Evolutionary conservation across 2,888 invertebrate genomes (phyloP).

Genomic region (Hofmannophila pseudospretella): DNA sequence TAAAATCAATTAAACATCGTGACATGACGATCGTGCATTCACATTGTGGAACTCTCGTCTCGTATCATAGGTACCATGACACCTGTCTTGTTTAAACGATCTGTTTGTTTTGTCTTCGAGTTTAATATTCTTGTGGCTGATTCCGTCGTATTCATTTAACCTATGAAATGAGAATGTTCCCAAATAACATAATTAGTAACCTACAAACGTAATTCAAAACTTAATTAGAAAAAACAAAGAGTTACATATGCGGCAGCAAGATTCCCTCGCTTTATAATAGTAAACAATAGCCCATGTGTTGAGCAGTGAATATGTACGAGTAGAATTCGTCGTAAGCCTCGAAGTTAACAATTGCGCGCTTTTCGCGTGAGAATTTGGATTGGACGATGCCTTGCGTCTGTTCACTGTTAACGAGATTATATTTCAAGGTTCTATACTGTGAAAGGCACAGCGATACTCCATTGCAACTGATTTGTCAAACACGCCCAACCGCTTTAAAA

Average conservation of each 20-base stretch:
- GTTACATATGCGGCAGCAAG: neutral
- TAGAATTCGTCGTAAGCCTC: constrained; percentile 30
- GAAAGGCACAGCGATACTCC: constrained; percentile 40
- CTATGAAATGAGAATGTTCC: too few relatives aligned
- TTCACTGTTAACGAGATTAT: constrained; percentile 45
- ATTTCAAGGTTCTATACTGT: constrained; percentile 59
- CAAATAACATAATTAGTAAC: too few relatives aligned
- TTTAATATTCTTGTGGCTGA: too few relatives aligned
- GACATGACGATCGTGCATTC: constrained; percentile 14
- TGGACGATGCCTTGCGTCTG: constrained; percentile 32
- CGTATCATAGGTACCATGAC: too few relatives aligned
- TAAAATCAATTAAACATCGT: constrained; percentile 13
- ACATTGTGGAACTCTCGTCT: neutral
- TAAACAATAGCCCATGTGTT: constrained; percentile 26
- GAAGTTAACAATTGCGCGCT: constrained; percentile 49
- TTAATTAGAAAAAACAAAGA: neutral
- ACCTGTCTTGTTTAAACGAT: too few relatives aligned
- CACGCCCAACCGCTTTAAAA: neutral
- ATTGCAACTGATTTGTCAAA: constrained; percentile 7
- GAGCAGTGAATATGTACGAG: constrained; percentile 9
- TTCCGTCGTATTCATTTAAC: too few relatives aligned
- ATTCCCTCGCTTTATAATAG: constrained; percentile 11
- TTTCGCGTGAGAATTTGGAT: constrained; percentile 57
- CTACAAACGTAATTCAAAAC: too few relatives aligned
- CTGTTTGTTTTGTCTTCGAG: too few relatives aligned